Base-by-base conservation (phyloP, 2,797 vertebrate genomes). In the Mastacembelus armatus region DNA sequence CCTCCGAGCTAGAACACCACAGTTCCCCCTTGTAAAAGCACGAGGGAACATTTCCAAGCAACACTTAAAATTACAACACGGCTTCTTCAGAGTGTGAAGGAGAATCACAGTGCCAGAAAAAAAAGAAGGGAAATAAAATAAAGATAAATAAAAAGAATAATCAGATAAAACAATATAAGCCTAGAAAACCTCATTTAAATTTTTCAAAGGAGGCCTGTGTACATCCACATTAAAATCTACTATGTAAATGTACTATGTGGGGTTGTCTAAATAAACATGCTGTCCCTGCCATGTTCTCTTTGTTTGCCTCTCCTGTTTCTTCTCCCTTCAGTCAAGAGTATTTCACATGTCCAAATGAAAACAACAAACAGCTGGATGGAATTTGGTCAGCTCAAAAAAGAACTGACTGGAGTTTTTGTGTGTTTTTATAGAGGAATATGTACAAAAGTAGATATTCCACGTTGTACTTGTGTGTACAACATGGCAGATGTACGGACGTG, bases 11-110 rank as follows among this genome's bases (percentile, higher is more conserved):
- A 91, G 87, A 85, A 91, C 88, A 85, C 89, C 90, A 90, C 88
- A 88, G 88, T 88, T 95, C 92, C 93, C 91, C 88, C 93, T 89
- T 90, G 91, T 92, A 91, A 93, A 93, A 91, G 78, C 88, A 92
- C 88, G 85, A 67, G 91, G 92, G 84, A 92, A 89, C 78, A 88
- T 88, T 93, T 93, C 93, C 91, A 92, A 90, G 85, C 82, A 86
- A 91, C 87, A 87, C 84, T 91, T 92, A 92, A 93, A 85, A 81
- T 76, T 87, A 71, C 77, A 85, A 77, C 77, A 83, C 71, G 66
- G 79, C 78, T 84, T 88, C 76, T 85, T 75, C 52, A 29, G 62
- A 70, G 57, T 33, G 30, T 30, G 48, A 35, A 71, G 21, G 45
- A 38, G 39, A 54, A 72, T 38, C 57, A 24, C 35, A 57, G 57